A percentile compares a stretch with the other conserved stretches of the same genome.
These are phyloP conservation scores for Spodoptera littoralis DNA, from an alignment of 2,888 invertebrate species.

Conservation along the genomic window DNA sequence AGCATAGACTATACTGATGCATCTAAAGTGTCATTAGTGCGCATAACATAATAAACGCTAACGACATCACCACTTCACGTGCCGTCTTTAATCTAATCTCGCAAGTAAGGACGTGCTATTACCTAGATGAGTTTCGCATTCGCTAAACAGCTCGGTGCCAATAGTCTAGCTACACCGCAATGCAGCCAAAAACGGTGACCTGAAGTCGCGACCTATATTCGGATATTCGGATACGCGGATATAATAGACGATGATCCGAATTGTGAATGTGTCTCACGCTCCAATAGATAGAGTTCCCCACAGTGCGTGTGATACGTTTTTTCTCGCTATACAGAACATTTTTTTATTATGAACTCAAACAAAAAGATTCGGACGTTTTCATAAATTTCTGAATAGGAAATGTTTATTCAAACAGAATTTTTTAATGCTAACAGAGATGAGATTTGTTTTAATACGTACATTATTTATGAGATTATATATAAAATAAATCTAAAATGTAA, in stretches of 20 bases:
- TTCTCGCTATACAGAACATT: constrained; percentile 17
- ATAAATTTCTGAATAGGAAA: constrained; percentile 4
- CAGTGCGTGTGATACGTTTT: constrained; percentile 39
- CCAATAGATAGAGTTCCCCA: constrained; percentile 52
- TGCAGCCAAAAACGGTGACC: constrained; percentile 53
- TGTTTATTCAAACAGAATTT: neutral
- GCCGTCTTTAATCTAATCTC: constrained; percentile 22
- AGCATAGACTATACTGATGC: no score
- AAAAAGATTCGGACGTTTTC: constrained; percentile 6
- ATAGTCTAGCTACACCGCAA: constrained; percentile 45
- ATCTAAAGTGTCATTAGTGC: constrained; percentile 2
- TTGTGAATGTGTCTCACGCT: constrained; percentile 55
- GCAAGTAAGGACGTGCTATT: constrained; percentile 46
- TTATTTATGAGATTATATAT: neutral
- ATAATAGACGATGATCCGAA: constrained; percentile 51
- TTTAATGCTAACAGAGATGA: no score
- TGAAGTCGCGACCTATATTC: constrained; percentile 50
- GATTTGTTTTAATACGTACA: no score
- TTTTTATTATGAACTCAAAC: constrained; percentile 13
- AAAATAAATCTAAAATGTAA: neutral
- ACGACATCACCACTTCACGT: constrained; percentile 11
- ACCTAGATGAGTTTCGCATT: constrained; percentile 49
- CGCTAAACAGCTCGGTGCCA: constrained; percentile 36
- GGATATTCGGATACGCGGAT: constrained; percentile 45
- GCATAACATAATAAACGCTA: constrained; percentile 27